Evolutionary conservation across 1,140 invertebrate species (phyloP).

Genomic region (Vollenhovia emeryi): DNA sequence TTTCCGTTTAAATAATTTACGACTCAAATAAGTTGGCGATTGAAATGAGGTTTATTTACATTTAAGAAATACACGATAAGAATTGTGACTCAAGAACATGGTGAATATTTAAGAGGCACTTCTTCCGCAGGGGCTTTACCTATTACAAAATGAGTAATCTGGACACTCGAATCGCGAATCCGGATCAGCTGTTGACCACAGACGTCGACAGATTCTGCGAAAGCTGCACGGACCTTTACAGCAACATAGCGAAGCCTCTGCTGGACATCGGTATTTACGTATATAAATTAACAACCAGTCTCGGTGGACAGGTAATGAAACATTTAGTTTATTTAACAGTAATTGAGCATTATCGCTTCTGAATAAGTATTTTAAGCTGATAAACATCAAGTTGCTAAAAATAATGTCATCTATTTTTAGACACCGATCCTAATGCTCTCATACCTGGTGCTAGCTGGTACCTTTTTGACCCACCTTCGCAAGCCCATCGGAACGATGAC

Average conservation of each 20-base stretch:
- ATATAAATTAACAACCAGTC: constrained; percentile 93
- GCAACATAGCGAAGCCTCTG: constrained; percentile 98
- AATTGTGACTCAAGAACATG: neutral
- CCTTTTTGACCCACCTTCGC: constrained; percentile 92
- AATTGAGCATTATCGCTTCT: neutral
- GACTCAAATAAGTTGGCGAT: constrained; percentile 7
- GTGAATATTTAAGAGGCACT: constrained; percentile 32
- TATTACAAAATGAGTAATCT: constrained; percentile 99
- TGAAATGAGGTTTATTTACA: neutral
- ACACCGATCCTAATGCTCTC: constrained; percentile 94
- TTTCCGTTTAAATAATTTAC: constrained; percentile 24
- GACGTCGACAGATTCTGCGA: constrained; percentile 99
- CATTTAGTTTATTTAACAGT: neutral
- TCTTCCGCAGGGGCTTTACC: constrained; percentile 93
- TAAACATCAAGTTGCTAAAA: neutral
- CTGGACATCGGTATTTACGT: constrained; percentile 98
- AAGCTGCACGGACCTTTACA: constrained; percentile 97
- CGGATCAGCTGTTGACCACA: constrained; percentile 97
- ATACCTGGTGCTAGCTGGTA: constrained; percentile 94
- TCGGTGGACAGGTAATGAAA: constrained; percentile 91
- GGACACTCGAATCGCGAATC: constrained; percentile 97
- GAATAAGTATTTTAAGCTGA: neutral
- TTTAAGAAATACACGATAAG: neutral
- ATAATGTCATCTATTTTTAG: constrained; percentile 82
- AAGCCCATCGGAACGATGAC: constrained; percentile 95